Conservation (phyloP, 2,113 vertebrate genomes). For the Pogona vitticeps region DNA sequence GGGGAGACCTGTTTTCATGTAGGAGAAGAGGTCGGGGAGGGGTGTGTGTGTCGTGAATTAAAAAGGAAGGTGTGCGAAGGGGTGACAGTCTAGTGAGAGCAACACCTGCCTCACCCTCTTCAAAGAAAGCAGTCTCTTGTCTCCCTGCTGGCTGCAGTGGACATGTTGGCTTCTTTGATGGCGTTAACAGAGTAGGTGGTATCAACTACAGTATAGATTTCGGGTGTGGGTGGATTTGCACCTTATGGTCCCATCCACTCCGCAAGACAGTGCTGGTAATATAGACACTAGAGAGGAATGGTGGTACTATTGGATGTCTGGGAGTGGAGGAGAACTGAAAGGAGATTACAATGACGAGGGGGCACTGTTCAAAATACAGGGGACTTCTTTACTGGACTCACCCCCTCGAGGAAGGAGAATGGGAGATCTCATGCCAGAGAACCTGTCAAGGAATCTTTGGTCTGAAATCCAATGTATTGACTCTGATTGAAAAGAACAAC, state of each 20-base stretch:
- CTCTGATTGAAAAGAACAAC: neutral
- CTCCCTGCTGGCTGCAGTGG: neutral
- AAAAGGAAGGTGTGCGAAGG: neutral
- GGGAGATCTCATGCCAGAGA: neutral
- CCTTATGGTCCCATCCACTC: neutral
- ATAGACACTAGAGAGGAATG: neutral
- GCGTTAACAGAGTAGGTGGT: constrained; percentile 30
- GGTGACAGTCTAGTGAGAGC: neutral
- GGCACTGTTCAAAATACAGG: neutral
- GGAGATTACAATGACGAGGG: neutral
- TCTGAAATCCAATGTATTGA: neutral
- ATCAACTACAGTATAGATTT: constrained; percentile 27
- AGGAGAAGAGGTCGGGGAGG: neutral
- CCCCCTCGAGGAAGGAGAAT: too few relatives aligned
- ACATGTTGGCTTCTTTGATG: constrained; percentile 28
- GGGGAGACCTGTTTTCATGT: neutral
- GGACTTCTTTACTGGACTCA: neutral
- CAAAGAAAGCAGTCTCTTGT: neutral
- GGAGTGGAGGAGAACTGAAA: neutral
- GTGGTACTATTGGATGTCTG: neutral
- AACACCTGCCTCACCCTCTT: neutral
- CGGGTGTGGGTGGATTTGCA: constrained; percentile 23
- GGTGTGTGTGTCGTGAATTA: neutral
- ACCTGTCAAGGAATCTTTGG: neutral
- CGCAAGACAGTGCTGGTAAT: constrained; percentile 12